A percentile compares a stretch with the other conserved stretches of the same genome.
Evolutionary conservation across 1,140 invertebrate species (phyloP).

Genomic region (Solenopsis fugax): DNA sequence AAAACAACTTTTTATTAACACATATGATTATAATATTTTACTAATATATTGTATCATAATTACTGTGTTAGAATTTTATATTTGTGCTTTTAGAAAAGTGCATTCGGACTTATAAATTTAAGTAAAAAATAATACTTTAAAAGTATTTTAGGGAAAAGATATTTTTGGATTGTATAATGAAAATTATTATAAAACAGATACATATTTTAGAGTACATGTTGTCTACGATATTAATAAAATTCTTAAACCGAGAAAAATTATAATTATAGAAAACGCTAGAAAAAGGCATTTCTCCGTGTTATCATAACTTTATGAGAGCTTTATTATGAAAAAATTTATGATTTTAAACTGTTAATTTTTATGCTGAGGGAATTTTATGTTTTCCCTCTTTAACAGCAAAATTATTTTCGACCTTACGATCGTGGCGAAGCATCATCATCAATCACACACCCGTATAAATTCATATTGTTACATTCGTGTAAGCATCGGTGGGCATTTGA

Average conservation of each 20-base stretch:
- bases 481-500: slow-evolving; percentile 53
- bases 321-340: background rate
- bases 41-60: background rate
- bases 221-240: background rate
- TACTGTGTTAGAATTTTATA: background rate
- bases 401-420: slow-evolving; percentile 33
- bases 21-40: background rate
- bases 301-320: background rate
- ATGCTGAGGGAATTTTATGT: background rate
- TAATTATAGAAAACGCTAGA: background rate
- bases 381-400: background rate
- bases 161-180: background rate
- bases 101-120: background rate
- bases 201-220: background rate
- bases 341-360: slow-evolving; percentile 10
- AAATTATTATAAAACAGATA: background rate
- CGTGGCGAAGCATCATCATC: background rate
- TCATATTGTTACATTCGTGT: slow-evolving; percentile 43
- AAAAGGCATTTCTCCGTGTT: slow-evolving; percentile 1
- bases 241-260: background rate
- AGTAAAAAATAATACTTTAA: background rate
- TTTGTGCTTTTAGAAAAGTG: background rate
- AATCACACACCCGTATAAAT: slow-evolving; percentile 27
- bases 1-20: background rate
- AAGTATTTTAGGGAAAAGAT: background rate